Conservation (phyloP, 1,140 invertebrate genomes). For the Listronotus bonariensis region DNA sequence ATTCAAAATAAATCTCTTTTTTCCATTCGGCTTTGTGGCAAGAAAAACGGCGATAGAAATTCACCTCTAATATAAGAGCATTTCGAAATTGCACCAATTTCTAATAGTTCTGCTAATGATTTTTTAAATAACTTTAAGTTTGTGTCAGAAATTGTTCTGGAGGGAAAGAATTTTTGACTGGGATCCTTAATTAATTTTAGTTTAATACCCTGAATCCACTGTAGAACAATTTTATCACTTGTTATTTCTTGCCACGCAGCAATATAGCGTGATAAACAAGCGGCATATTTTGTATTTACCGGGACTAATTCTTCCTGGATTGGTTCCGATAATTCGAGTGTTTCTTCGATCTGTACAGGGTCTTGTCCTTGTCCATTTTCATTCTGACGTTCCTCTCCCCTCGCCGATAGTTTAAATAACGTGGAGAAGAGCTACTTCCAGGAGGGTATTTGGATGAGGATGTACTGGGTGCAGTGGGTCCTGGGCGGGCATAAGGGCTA, state of each 20-base stretch:
- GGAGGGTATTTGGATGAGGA: not conserved
- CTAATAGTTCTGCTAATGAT: not conserved
- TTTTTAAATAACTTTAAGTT: not conserved
- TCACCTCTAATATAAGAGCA: slow-evolving; percentile 1
- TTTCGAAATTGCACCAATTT: slow-evolving; percentile 5
- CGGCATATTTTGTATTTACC: slow-evolving; percentile 4
- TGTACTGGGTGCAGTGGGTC: not conserved
- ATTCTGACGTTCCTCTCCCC: not conserved
- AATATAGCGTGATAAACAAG: not conserved
- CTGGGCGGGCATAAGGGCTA: not conserved
- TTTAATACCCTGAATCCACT: slow-evolving; percentile 1
- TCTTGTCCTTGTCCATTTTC: not conserved
- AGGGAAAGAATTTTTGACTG: too few species aligned
- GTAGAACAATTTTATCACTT: slow-evolving; percentile 2
- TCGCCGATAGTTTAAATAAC: not conserved
- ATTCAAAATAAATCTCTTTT: not conserved
- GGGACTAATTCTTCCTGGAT: not conserved
- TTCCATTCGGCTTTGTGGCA: not conserved
- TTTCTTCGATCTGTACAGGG: not conserved
- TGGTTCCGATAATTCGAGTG: too few species aligned
- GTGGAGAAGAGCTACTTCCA: not conserved
- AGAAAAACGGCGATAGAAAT: slow-evolving; percentile 6
- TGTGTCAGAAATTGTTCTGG: too few species aligned
- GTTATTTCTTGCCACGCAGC: slow-evolving; percentile 5
- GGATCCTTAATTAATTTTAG: not conserved